Conservation (phyloP, 2,888 invertebrate genomes). For the Trichopria drosophilae region DNA sequence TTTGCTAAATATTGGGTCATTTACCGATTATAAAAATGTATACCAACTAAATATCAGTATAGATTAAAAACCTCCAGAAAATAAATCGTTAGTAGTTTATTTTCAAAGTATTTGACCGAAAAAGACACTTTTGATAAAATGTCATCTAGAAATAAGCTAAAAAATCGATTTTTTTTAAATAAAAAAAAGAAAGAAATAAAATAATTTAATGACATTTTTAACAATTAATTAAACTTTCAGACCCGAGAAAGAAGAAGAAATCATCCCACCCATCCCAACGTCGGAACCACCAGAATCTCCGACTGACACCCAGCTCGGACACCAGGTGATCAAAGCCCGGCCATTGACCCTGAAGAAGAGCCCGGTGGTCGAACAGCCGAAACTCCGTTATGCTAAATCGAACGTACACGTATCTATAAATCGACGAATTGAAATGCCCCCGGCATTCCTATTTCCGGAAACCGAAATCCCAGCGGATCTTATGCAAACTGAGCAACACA, state of each 20-base stretch:
- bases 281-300: conserved; percentile 56
- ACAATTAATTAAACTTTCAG: conserved; percentile 31
- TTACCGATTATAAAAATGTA: too few relatives aligned
- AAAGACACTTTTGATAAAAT: too few relatives aligned
- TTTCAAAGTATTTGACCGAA: too few relatives aligned
- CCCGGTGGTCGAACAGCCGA: conserved; percentile 78
- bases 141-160: too few relatives aligned
- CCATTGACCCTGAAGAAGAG: conserved; percentile 83
- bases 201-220: not conserved
- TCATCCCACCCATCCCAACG: conserved; percentile 54
- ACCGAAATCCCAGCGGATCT: conserved; percentile 68
- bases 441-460: conserved; percentile 79
- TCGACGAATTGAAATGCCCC: conserved; percentile 80
- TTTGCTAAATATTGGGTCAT: too few relatives aligned
- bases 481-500: conserved; percentile 57
- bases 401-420: conserved; percentile 71
- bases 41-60: too few relatives aligned
- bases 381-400: conserved; percentile 66
- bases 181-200: too few relatives aligned
- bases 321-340: conserved; percentile 71
- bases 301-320: conserved; percentile 47
- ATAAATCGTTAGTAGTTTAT: too few relatives aligned
- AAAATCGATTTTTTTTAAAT: too few relatives aligned
- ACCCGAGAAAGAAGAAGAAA: conserved; percentile 52
- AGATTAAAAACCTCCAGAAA: too few relatives aligned